phyloP scores from a whole-genome alignment of 2,888 invertebrate species.

The Cynaeus angustus region DNA sequence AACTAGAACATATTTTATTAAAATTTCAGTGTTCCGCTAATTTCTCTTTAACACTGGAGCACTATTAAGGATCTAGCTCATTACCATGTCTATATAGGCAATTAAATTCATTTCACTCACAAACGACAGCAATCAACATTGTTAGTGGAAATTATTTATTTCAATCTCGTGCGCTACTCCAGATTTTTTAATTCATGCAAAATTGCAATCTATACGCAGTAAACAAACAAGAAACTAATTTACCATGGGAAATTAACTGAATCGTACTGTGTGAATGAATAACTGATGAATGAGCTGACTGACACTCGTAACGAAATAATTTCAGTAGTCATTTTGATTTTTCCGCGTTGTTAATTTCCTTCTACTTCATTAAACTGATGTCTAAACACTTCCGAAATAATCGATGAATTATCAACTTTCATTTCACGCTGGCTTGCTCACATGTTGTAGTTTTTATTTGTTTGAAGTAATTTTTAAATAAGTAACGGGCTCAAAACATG shows the following conservation, averaged over 20 bases:
- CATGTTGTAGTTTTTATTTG: background rate
- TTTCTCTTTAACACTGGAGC: no score
- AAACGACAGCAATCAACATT: no score
- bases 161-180: no score
- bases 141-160: no score
- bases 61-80: no score
- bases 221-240: conserved; percentile 8
- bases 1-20: no score
- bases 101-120: no score
- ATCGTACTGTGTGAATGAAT: conserved; percentile 5
- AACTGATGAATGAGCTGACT: background rate
- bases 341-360: background rate
- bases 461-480: background rate
- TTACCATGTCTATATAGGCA: no score
- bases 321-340: background rate
- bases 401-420: background rate
- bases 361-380: background rate
- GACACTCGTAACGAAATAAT: conserved; percentile 3
- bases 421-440: background rate
- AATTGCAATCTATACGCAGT: background rate
- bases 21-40: no score
- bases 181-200: conserved; percentile 2
- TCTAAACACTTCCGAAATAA: background rate
- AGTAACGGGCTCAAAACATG: no score
- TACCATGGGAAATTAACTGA: background rate